phyloP scores from a whole-genome alignment of 2,113 vertebrate genomes.

The Poeciliopsis retropinna region DNA sequence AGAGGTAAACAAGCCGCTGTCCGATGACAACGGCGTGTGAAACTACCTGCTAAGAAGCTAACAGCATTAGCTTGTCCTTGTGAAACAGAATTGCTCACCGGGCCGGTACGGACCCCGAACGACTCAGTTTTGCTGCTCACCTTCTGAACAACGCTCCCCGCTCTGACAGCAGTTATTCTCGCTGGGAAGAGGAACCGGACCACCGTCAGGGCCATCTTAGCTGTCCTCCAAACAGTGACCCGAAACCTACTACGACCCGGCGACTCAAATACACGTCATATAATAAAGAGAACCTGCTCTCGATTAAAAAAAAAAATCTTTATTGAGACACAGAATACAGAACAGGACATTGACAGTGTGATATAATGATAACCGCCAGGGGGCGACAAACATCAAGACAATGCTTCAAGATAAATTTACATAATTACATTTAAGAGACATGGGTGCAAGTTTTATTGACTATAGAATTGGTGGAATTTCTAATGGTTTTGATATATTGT shows the following conservation, averaged over 20 bases:
- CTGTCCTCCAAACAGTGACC: slow-evolving; percentile 54
- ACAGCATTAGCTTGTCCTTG: slow-evolving; percentile 68
- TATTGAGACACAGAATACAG: too few species aligned
- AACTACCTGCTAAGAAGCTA: slow-evolving; percentile 7
- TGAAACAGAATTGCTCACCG: neutral
- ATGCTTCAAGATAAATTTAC: too few species aligned
- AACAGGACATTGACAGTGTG: too few species aligned
- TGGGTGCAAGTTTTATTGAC: too few species aligned
- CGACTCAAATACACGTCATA: neutral
- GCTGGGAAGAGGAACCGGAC: slow-evolving; percentile 61
- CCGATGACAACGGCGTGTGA: neutral
- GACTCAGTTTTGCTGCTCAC: slow-evolving; percentile 35
- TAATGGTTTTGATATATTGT: too few species aligned
- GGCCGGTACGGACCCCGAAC: fast-evolving
- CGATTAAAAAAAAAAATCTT: too few species aligned
- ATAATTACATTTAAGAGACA: too few species aligned
- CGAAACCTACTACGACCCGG: slow-evolving; percentile 1
- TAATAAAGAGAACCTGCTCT: too few species aligned
- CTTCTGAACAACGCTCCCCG: slow-evolving; percentile 43
- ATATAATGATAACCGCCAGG: too few species aligned
- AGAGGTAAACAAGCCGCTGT: neutral
- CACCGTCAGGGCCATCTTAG: slow-evolving; percentile 72
- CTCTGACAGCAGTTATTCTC: slow-evolving; percentile 43
- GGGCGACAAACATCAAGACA: too few species aligned
- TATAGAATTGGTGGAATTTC: too few species aligned